These are phyloP conservation scores for Ostrea edulis DNA, from an alignment of 1,140 invertebrate genomes.

Conservation along the genomic window DNA sequence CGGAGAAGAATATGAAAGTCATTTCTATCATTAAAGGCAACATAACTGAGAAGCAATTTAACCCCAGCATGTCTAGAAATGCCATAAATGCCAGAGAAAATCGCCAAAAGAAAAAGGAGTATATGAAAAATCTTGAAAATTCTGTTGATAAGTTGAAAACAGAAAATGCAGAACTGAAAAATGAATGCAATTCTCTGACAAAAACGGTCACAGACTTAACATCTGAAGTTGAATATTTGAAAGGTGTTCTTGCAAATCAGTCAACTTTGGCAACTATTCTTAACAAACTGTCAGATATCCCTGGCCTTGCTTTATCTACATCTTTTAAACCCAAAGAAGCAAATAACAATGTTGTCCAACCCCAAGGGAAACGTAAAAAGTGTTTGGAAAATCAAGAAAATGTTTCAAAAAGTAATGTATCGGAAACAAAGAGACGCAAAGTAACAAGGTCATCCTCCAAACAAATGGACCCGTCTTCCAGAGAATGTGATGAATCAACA, in stretches of 20 bases:
- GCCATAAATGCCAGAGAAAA: slow-evolving; percentile 73
- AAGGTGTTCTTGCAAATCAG: slow-evolving; percentile 74
- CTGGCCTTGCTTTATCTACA: slow-evolving; percentile 66
- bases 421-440: not conserved
- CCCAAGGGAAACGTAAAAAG: slow-evolving; percentile 11
- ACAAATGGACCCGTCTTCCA: not conserved
- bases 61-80: slow-evolving; percentile 65
- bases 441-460: slow-evolving; percentile 17
- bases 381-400: slow-evolving; percentile 33
- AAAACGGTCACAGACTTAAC: slow-evolving; percentile 55
- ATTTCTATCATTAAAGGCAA: not conserved
- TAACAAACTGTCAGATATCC: slow-evolving; percentile 68
- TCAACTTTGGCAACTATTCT: slow-evolving; percentile 72
- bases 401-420: not conserved
- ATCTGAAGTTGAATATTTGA: slow-evolving; percentile 75
- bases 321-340: slow-evolving; percentile 54
- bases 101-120: slow-evolving; percentile 75
- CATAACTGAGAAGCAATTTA: not conserved
- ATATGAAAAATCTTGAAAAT: slow-evolving; percentile 70
- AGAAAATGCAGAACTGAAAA: slow-evolving; percentile 66
- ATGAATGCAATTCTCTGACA: slow-evolving; percentile 50
- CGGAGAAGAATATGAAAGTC: not conserved
- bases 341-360: slow-evolving; percentile 52
- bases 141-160: slow-evolving; percentile 60
- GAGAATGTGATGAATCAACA: not conserved